Evolutionary conservation across 2,113 vertebrate genomes (phyloP).

Genomic region (Numenius arquata): DNA sequence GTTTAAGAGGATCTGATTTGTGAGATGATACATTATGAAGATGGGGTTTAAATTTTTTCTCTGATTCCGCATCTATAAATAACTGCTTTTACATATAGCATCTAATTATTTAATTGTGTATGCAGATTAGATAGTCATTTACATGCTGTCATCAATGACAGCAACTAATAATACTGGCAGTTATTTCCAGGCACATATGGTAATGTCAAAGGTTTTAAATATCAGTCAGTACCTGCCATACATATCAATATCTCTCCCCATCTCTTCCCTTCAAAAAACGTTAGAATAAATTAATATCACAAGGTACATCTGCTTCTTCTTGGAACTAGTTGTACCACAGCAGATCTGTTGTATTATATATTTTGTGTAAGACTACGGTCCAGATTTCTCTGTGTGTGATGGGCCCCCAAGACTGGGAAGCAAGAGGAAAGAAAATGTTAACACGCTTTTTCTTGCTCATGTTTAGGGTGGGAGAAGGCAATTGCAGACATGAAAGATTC

Average conservation of each 20-base stretch:
- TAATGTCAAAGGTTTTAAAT: constrained; percentile 39
- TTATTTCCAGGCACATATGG: constrained; percentile 36
- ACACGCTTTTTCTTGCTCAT: neutral
- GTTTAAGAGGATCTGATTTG: neutral
- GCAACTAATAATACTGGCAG: neutral
- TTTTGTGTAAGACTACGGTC: neutral
- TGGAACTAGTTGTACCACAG: neutral
- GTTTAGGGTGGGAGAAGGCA: neutral
- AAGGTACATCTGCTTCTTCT: neutral
- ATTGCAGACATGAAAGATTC: neutral
- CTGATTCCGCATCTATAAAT: neutral
- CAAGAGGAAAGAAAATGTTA: neutral
- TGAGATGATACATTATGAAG: neutral
- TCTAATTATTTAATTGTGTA: constrained; percentile 39
- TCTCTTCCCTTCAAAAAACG: neutral
- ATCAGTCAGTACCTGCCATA: constrained; percentile 9
- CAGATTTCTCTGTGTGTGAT: neutral
- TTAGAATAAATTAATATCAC: constrained; percentile 12
- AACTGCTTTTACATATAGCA: constrained; percentile 19
- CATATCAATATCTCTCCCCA: neutral
- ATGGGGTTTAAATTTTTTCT: neutral
- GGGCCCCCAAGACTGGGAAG: neutral
- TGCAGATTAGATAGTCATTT: constrained; percentile 41
- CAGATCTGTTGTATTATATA: neutral
- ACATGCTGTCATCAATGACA: constrained; percentile 28